phyloP scores from a whole-genome alignment of 2,888 invertebrate genomes.

The Dorcus parallelipipedus region DNA sequence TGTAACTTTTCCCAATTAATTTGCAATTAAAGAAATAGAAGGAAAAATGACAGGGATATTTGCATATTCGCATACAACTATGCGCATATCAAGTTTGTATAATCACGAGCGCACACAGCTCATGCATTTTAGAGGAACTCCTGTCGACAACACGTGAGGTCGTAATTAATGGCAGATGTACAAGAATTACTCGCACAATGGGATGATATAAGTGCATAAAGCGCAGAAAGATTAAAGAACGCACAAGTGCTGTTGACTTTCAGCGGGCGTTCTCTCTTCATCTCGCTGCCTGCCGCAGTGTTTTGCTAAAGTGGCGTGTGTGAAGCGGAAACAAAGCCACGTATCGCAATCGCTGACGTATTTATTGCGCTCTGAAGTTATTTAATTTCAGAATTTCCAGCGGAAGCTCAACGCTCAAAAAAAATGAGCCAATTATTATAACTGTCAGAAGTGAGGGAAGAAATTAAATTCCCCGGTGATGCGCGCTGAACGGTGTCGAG shows the following conservation, averaged over 20 bases:
- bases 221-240: background rate
- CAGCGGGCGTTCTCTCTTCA: background rate
- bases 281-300: no score
- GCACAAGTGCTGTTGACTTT: conserved; percentile 2
- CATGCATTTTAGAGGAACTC: conserved; percentile 4
- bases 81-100: background rate
- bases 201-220: background rate
- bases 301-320: background rate
- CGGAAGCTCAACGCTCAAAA: no score
- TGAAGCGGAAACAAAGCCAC: background rate
- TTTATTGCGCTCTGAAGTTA: no score
- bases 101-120: conserved; percentile 10
- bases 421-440: no score
- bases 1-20: no score
- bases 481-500: no score
- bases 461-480: no score
- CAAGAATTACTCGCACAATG: conserved; percentile 11
- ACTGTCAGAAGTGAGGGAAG: no score
- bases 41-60: no score
- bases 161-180: conserved; percentile 17
- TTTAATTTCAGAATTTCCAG: no score
- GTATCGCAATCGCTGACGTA: no score
- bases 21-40: no score
- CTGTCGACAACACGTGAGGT: conserved; percentile 9
- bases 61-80: background rate